Base-by-base conservation (phyloP, 2,113 vertebrate genomes). In the Osmerus eperlanus region DNA sequence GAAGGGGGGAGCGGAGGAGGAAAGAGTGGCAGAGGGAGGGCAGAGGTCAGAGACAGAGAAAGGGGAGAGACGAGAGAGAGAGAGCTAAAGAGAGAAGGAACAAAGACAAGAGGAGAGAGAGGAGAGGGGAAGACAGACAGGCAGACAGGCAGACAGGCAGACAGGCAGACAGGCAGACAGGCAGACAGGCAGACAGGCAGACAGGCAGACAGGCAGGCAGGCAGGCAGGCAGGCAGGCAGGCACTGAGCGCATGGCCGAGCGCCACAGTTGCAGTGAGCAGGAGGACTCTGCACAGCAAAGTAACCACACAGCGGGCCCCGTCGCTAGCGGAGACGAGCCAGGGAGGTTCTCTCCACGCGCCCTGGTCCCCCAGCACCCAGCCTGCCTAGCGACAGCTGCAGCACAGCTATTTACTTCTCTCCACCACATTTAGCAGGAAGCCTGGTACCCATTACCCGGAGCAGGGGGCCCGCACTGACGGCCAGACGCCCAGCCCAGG, bases 361-460 rank as follows among this genome's bases (percentile, higher is more conserved):
- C 91, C 90, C 91, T 81, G 84, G 87, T 87, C 84, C 88, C 87
- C 67, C 69, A 85, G 85, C 91, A 93, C 87, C 91, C 91, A 92
- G 92, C 88, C 91, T 90, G 91, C 88, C 89, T 87, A 73, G 87
- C 88, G 91, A 95, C 96, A 96, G 95, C 96, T 96, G 95, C 93
- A 89, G 87, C 86, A 86, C 77, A 88, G 90, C 94, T 93, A 96
- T 95, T 95, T 95, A 93, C 94, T 94, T 96, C 94, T 95, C 91
- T 94, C 93, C 94, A 94, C 92, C 94, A 95, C 96, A 96, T 93
- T 94, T 94, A 96, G 91, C 96, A 95, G 87, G 92, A 90, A 81
- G 87, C 84, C 93, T 90, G 93, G 85, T 87, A 93, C 92, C 91
- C 91, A 93, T 92, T 86, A 93, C 90, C 76, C 85, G 83, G 90